These are phyloP conservation scores for Odontesthes bonariensis DNA, from an alignment of 2,113 vertebrate genomes.

Conservation along the genomic window DNA sequence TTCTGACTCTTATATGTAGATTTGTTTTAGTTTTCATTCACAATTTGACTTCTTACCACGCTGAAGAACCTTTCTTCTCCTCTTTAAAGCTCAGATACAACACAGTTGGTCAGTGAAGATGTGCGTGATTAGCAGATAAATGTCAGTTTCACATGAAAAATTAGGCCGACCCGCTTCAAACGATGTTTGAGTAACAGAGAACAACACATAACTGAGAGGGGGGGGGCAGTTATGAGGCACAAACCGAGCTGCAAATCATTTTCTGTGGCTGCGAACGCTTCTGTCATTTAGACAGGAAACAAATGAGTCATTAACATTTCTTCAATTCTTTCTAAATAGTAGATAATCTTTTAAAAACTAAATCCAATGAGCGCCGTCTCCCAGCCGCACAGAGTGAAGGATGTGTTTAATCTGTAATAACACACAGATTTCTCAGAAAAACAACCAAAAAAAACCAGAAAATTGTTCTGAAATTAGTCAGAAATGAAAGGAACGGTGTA, in stretches of 20 bases:
- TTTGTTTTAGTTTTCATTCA: too few species aligned
- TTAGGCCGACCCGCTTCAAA: too few species aligned
- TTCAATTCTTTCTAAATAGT: neutral
- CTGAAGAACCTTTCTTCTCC: too few species aligned
- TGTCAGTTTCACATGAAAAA: neutral
- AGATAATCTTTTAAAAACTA: neutral
- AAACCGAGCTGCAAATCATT: neutral
- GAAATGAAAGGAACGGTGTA: constrained; percentile 19
- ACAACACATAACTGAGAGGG: neutral
- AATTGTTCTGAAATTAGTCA: constrained; percentile 17
- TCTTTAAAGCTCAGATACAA: too few species aligned
- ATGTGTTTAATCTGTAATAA: neutral
- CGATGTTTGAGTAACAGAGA: neutral
- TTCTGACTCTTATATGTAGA: too few species aligned
- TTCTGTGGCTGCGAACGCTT: too few species aligned
- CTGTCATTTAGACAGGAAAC: constrained; percentile 1
- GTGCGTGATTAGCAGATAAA: too few species aligned
- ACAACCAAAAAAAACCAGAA: constrained; percentile 34
- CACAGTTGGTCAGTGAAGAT: too few species aligned
- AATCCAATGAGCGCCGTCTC: constrained; percentile 9
- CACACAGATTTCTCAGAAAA: neutral
- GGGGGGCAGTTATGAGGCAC: neutral
- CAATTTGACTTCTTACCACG: too few species aligned
- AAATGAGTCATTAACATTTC: neutral
- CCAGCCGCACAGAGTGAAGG: neutral